Percentiles rank a stretch among this genome's conserved stretches.
phyloP scores from a whole-genome alignment of 2,113 vertebrate species.

The Indicator maculatus region DNA sequence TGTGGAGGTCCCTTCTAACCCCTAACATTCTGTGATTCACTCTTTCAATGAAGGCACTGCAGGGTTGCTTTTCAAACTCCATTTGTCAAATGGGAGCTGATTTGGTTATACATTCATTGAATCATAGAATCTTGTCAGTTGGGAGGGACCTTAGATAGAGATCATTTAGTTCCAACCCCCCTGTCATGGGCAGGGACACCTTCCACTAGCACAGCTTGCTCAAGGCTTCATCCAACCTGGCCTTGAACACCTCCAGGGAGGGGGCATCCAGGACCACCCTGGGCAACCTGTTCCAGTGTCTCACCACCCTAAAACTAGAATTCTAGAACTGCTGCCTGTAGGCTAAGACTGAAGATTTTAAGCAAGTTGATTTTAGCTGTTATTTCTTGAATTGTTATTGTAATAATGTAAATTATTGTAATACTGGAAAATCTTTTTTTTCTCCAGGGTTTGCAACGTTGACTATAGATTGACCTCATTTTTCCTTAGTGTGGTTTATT shows the following conservation, averaged over 20 bases:
- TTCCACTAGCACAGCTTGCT: too few species aligned
- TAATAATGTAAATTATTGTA: background rate
- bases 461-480: background rate
- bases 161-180: too few species aligned
- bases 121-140: too few species aligned
- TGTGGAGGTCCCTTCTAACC: too few species aligned
- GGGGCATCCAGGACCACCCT: too few species aligned
- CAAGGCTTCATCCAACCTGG: too few species aligned
- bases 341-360: background rate
- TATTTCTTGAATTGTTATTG: background rate
- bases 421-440: background rate
- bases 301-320: too few species aligned
- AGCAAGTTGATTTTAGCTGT: background rate
- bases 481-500: background rate
- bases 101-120: background rate
- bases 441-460: rapidly evolving
- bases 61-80: background rate
- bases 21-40: too few species aligned
- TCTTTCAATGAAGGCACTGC: background rate
- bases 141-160: too few species aligned
- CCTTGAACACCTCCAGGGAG: too few species aligned
- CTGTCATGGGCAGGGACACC: too few species aligned
- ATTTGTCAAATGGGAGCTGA: background rate
- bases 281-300: too few species aligned
- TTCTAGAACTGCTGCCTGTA: background rate